phyloP scores from a whole-genome alignment of 2,113 vertebrate species.

The Silurus asotus region DNA sequence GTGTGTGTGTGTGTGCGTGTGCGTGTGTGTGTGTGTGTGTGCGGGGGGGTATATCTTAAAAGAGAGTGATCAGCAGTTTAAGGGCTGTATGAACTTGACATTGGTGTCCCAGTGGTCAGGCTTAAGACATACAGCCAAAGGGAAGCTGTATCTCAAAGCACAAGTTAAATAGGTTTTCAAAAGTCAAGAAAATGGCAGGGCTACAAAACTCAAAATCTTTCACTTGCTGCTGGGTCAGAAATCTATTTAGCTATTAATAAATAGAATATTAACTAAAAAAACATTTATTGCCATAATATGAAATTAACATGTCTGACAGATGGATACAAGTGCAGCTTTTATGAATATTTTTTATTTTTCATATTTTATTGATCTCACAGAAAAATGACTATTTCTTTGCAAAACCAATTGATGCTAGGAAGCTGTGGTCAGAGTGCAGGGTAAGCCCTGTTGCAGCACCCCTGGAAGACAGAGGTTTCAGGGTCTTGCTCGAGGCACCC shows the following conservation, averaged over 20 bases:
- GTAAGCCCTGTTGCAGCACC: too few species aligned
- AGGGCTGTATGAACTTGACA: slow-evolving; percentile 34
- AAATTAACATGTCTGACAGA: not conserved
- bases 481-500: too few species aligned
- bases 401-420: too few species aligned
- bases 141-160: not conserved
- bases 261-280: not conserved
- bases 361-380: too few species aligned
- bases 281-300: not conserved
- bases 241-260: not conserved
- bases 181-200: slow-evolving; percentile 22
- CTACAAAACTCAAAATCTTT: not conserved
- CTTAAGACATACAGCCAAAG: not conserved
- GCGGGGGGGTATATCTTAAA: slow-evolving; percentile 19
- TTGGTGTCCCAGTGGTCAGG: slow-evolving; percentile 16
- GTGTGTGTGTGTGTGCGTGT: slow-evolving; percentile 19
- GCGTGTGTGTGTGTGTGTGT: slow-evolving; percentile 14
- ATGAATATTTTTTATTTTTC: not conserved
- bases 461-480: too few species aligned
- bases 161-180: slow-evolving; percentile 23
- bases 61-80: slow-evolving; percentile 40
- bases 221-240: not conserved
- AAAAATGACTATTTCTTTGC: too few species aligned
- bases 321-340: not conserved
- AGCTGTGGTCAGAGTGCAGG: too few species aligned